phyloP scores from a whole-genome alignment of 2,888 invertebrate genomes.

The Leucoma salicis region DNA sequence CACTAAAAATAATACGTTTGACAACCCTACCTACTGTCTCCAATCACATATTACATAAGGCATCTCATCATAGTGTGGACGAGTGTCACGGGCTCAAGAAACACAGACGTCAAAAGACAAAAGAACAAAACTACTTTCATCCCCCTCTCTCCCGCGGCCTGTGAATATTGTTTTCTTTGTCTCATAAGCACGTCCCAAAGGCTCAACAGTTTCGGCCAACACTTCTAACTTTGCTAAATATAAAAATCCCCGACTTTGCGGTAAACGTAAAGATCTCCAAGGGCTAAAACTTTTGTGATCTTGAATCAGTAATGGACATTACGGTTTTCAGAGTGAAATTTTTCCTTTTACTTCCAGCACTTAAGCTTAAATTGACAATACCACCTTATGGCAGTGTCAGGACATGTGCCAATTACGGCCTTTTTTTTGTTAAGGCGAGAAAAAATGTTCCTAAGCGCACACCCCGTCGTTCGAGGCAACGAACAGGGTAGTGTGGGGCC shows the following conservation, averaged over 20 bases:
- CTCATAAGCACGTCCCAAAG: conserved; percentile 16
- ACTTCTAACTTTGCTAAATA: conserved; percentile 4
- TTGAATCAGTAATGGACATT: background rate
- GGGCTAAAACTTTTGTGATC: background rate
- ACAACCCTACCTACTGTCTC: background rate
- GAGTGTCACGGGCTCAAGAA: background rate
- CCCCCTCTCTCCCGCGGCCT: conserved; percentile 14
- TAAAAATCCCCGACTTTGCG: background rate
- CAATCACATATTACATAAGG: conserved; percentile 2
- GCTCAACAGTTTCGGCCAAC: conserved; percentile 8
- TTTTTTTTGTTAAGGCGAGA: too few relatives aligned
- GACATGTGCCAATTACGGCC: too few relatives aligned
- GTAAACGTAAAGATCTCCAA: background rate
- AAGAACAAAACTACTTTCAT: background rate
- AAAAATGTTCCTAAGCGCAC: too few relatives aligned
- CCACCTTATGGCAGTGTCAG: too few relatives aligned
- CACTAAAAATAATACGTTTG: too few relatives aligned
- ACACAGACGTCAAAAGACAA: too few relatives aligned
- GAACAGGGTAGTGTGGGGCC: too few relatives aligned
- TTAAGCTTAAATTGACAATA: too few relatives aligned
- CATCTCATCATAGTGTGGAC: background rate
- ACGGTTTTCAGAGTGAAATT: too few relatives aligned
- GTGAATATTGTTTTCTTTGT: conserved; percentile 30
- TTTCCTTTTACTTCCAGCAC: too few relatives aligned
- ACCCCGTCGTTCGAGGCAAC: too few relatives aligned